Base-by-base conservation (phyloP, 2,888 invertebrate species). In the Tenthredo mesomela region DNA sequence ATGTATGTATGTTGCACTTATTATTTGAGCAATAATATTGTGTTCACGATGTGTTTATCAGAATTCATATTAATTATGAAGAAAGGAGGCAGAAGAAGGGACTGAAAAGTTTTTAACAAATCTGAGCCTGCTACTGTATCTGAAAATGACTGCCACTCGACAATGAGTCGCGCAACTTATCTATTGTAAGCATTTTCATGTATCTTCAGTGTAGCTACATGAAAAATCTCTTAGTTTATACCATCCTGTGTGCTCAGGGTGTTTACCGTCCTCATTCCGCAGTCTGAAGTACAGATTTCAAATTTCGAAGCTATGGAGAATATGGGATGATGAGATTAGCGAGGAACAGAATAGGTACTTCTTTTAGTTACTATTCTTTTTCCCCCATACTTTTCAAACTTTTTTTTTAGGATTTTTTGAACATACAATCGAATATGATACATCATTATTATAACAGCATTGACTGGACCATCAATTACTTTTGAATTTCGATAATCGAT, bases 141-240 rank as follows among this genome's bases (percentile, higher is more conserved):
- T n/a, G 37, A 37, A 7, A 37, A 37, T 37, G 37, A 37, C 37
- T 37, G n/a, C n/a, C n/a, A 54, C 18, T 50, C 1, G n/a, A n/a
- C 50, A 18, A 50, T 50, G n/a, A 7, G 50, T 50, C 1, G 18
- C 54, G n/a, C 54, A 54, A 54, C 54, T n/a, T n/a, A 54, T 54
- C 54, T 54, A 54, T 54, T 54, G n/a, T n/a, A n/a, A 54, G 54
- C n/a, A n/a, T 54, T 54, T 54, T 54, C 54, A n/a, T 54, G n/a
- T n/a, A n/a, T 54, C 54, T 54, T 54, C 54, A 6, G n/a, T 7
- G 1, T 54, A 54, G 6, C n/a, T 54, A 54, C 54, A n/a, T n/a
- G n/a, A 54, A 54, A 54, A 54, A n/a, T 54, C 54, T 54, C 54
- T 54, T 18, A 54, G 54, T 54, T n/a, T n/a, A 54, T 54, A 54